These are phyloP conservation scores for Anguilla marmorata DNA, from an alignment of 2,797 vertebrate genomes.

Conservation along the genomic window DNA sequence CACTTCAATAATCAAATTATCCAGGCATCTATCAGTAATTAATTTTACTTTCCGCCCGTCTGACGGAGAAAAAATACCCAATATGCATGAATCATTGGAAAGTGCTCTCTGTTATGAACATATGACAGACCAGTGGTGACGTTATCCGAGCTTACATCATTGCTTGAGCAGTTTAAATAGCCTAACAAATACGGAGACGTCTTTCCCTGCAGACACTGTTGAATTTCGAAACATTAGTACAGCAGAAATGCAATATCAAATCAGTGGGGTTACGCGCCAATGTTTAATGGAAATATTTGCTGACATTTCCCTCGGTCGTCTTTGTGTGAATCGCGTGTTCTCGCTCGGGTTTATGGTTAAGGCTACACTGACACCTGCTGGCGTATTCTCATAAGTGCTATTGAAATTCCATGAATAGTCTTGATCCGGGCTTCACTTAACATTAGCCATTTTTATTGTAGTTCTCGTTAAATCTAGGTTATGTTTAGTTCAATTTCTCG, in stretches of 20 bases:
- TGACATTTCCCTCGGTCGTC: neutral
- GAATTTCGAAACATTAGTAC: neutral
- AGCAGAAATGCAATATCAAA: neutral
- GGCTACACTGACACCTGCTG: constrained; percentile 17
- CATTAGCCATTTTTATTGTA: too few relatives aligned
- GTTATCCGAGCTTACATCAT: constrained; percentile 23
- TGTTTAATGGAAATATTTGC: neutral
- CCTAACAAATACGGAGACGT: neutral
- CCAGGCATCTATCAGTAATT: neutral
- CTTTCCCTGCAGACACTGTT: neutral
- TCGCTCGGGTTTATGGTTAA: neutral
- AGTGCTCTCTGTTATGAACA: neutral
- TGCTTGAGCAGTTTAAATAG: neutral
- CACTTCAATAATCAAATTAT: neutral
- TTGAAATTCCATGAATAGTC: neutral
- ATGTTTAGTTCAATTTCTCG: neutral
- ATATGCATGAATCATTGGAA: neutral
- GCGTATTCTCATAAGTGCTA: neutral
- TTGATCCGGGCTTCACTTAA: neutral
- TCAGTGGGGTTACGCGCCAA: neutral
- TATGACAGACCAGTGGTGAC: constrained; percentile 23
- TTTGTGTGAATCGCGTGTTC: neutral
- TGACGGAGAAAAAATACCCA: neutral
- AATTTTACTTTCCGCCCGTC: neutral
- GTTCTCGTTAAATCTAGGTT: neutral